Evolutionary conservation across 2,888 invertebrate species (phyloP), one percentile per base, ranked within the genome.

Genomic region (Furcula furcula): DNA sequence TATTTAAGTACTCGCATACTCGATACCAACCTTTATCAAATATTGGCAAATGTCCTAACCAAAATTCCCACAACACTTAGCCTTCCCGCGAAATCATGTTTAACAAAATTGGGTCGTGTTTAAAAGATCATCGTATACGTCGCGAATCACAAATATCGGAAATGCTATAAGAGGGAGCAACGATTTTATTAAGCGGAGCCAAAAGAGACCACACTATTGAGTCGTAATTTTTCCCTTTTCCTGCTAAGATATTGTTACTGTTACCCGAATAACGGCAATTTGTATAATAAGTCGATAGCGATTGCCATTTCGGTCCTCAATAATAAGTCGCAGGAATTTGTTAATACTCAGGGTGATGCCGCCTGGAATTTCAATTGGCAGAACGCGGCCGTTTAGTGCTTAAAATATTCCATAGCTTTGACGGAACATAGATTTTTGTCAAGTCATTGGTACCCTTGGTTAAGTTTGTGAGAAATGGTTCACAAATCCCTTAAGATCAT

Each of bases 251-350:
- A 80, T 73, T 76, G 73, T 75, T 69, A 74, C 65, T 67, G 62
- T 68, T 65, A 65, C 65, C 70, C 75, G 75, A 75, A 79, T 81
- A 78, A 74, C 67, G 64, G 65, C 76, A 61, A 71, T 83, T 84
- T 80, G 82, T 83, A 83, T 84, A 83, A 84, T 85, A 82, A 77
- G 76, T 67, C 82, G 76, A 84, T 83, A 72, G 75, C 61, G 63
- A 74, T 77, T 74, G 75, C 65, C 75, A 66, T 74, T 76, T 53
- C 59, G 62, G 62, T 53, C 65, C 67, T 59, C 65, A 60, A 68
- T 74, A 73, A 66, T 67, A 62, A 62, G 60, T 63, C 57, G 55
- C 40, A 38, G 51, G 65, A 73, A 71, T 76, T 78, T 69, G 72
- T 68, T 69, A 61, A 62, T 65, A 55, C 57, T 58, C 52, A 32